Base-by-base conservation (phyloP, 1,140 invertebrate genomes). In the Drosophila hydei region DNA sequence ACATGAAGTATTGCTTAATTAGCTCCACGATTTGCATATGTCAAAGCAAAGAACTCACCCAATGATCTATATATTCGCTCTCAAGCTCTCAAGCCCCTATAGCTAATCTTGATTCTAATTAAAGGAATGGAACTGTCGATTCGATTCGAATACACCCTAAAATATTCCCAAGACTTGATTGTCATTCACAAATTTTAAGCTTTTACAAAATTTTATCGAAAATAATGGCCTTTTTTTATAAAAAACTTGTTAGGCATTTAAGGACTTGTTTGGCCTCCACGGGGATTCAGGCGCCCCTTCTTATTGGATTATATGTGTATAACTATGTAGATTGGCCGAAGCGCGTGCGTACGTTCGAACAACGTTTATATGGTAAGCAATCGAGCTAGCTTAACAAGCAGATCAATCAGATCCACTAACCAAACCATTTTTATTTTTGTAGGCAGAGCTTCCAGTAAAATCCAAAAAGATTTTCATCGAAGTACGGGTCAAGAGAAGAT, bases 1-100 rank as follows among this genome's bases (percentile, higher is more conserved):
- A 25, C 43, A 61, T 67, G 75, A 77, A 59, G 61, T 50, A 87
- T 80, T 80, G 68, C 75, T 72, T 78, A 85, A 84, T 80, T 87
- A 77, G 73, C 47, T 51, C 55, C 43, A 33, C 23, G 40, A 87
- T 87, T 85, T 77, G 81, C 80, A 85, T 85, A 87, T 81, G 81
- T 87, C 81, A 77, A 51, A 80, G 77, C 80, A 87, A 51, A 38
- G 43, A 59, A 51, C 51, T 52, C 60, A 60, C 61, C 33, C 51
- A 40, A 9, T 54, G 33, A 11, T 38, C 19, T 21, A 23, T 33
- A 59, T 45, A 42, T 30, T 19, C 18, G 33, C 51, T 54, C 56
- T 33, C 60, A 55, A 54, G 16, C 18, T 33, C n/a, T n/a, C n/a
- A n/a, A n/a, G n/a, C 69, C 76, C 62, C 30, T 73, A 84, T 79